A percentile compares a stretch with the other conserved stretches of the same genome.
Evolutionary conservation across 2,888 invertebrate genomes (phyloP).

Genomic region (Drosophila phalerata): DNA sequence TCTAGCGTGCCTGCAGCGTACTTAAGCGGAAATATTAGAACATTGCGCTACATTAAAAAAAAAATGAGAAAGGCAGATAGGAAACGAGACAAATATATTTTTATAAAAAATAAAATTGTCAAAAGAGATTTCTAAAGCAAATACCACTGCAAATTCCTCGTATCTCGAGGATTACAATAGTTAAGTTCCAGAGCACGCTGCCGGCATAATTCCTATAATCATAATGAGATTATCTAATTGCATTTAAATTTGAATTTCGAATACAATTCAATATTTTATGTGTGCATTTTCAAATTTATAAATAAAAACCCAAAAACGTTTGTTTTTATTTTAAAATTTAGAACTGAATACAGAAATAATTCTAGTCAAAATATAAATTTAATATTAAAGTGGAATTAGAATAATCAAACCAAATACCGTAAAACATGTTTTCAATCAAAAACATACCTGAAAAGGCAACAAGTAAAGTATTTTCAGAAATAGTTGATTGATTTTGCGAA

Average conservation of each 20-base stretch:
- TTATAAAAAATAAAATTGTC: neutral
- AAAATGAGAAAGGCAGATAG: neutral
- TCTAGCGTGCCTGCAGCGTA: slow-evolving; percentile 42
- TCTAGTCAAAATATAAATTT: too few relatives aligned
- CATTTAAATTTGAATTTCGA: neutral
- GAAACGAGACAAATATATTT: neutral
- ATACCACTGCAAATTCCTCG: neutral
- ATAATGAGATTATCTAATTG: slow-evolving; percentile 5
- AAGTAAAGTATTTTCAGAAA: neutral
- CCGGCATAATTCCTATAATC: neutral
- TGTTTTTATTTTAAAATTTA: too few relatives aligned
- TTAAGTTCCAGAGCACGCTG: neutral
- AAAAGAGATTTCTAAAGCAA: slow-evolving; percentile 2
- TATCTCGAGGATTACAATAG: neutral
- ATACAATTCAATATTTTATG: too few relatives aligned
- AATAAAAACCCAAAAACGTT: too few relatives aligned
- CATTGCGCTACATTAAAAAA: slow-evolving; percentile 33
- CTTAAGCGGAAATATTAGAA: slow-evolving; percentile 51
- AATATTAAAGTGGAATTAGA: too few relatives aligned
- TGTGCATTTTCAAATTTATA: too few relatives aligned
- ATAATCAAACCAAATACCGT: too few relatives aligned
- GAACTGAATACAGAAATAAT: too few relatives aligned
- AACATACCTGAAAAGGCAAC: neutral
- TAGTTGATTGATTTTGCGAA: neutral
- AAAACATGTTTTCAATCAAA: neutral